A percentile compares a stretch with the other conserved stretches of the same genome.
phyloP scores from a whole-genome alignment of 1,140 invertebrate genomes.

The Protaetia brevitarsis region DNA sequence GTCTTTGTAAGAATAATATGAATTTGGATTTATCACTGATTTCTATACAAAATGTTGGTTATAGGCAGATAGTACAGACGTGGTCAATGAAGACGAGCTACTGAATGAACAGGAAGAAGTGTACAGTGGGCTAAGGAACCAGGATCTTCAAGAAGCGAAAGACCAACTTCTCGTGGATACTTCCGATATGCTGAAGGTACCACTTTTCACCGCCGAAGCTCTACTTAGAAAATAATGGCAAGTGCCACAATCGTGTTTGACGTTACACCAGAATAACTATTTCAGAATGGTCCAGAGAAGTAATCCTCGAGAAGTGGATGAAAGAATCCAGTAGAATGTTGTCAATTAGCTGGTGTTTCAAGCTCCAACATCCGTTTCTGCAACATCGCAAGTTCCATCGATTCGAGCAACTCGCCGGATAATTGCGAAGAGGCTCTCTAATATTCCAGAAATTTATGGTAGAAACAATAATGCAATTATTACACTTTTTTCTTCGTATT shows the following conservation, averaged over 20 bases:
- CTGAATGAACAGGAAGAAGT: constrained; percentile 53
- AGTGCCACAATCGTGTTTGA: constrained; percentile 23
- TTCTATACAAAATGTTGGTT: too few relatives aligned
- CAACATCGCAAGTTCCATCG: constrained; percentile 44
- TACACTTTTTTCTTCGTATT: neutral
- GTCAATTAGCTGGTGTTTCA: constrained; percentile 66
- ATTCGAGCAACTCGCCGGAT: constrained; percentile 43
- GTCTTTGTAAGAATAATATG: constrained; percentile 67
- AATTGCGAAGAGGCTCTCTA: constrained; percentile 33
- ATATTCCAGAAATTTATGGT: constrained; percentile 43
- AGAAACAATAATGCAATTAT: constrained; percentile 22
- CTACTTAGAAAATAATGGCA: constrained; percentile 68
- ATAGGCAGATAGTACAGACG: constrained; percentile 48
- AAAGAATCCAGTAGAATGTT: constrained; percentile 64
- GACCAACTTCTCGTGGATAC: constrained; percentile 72
- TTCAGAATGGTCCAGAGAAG: constrained; percentile 70
- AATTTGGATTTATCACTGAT: too few relatives aligned
- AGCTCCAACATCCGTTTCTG: constrained; percentile 55
- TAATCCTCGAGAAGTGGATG: constrained; percentile 69
- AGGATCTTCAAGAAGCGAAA: constrained; percentile 74
- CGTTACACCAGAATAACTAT: neutral
- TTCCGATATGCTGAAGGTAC: constrained; percentile 71
- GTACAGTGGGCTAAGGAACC: constrained; percentile 63
- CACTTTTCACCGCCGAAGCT: constrained; percentile 71
- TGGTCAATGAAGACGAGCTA: constrained; percentile 51